Evolutionary conservation across 2,113 vertebrate species (phyloP).

Genomic region (Paradoxurus hermaphroditus): DNA sequence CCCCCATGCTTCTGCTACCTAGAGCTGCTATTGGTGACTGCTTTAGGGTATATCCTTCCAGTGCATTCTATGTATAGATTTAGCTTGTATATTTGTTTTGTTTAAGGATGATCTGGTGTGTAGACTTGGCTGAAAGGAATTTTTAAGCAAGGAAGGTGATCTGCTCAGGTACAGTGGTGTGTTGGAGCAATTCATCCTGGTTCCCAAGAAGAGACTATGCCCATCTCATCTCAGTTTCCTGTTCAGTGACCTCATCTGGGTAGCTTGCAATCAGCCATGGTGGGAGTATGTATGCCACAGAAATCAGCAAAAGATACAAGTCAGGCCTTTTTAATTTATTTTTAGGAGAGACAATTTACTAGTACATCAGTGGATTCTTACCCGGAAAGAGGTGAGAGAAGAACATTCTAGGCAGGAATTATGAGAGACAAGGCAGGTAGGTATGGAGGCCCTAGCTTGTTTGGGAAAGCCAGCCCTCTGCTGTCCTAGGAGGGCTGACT

Average conservation of each 20-base stretch:
- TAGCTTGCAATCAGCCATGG: neutral
- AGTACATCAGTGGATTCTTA: neutral
- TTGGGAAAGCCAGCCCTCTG: neutral
- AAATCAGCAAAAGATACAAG: neutral
- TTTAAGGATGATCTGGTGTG: neutral
- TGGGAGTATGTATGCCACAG: neutral
- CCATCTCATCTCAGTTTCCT: neutral
- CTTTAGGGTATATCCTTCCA: neutral
- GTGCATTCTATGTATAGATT: neutral
- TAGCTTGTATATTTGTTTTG: neutral
- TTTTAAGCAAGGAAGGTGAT: neutral
- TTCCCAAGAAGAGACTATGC: neutral
- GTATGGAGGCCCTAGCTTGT: neutral
- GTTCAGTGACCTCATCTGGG: neutral
- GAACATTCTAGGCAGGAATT: neutral
- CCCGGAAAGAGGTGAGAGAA: neutral
- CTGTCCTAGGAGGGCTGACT: neutral
- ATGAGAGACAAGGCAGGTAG: neutral
- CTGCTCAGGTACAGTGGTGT: neutral
- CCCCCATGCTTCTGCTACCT: neutral
- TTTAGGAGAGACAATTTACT: neutral
- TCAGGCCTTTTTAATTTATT: neutral
- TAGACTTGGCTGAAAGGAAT: neutral
- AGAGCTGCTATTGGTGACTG: neutral
- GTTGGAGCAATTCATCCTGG: neutral